phyloP scores from a whole-genome alignment of 2,888 invertebrate genomes.

The Alviniconcha strummeri region DNA sequence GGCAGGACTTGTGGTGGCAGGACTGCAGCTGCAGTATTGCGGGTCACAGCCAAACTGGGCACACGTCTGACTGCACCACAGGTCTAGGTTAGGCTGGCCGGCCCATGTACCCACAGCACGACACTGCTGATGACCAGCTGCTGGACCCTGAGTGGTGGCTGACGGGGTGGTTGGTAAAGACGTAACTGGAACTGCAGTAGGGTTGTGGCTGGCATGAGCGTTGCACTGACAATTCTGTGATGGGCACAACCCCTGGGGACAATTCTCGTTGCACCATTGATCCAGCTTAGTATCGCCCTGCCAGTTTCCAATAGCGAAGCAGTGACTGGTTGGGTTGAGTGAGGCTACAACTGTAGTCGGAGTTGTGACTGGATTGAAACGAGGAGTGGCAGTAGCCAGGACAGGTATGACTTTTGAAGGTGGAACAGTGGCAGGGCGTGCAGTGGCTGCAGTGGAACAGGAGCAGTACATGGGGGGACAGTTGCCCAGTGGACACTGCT shows the following conservation, averaged over 20 bases:
- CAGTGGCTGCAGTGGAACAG: background rate
- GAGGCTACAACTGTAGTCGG: background rate
- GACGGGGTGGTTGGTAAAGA: background rate
- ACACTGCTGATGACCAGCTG: slow-evolving; percentile 6
- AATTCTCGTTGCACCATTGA: slow-evolving; percentile 9
- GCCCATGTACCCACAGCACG: slow-evolving; percentile 23
- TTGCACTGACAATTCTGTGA: background rate
- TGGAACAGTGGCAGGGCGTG: background rate
- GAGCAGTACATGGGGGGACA: slow-evolving; percentile 13
- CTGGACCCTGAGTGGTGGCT: background rate
- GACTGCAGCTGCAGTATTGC: slow-evolving; percentile 21
- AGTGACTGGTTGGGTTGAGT: background rate
- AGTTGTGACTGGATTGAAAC: background rate
- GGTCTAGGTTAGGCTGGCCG: slow-evolving; percentile 24
- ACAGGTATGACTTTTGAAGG: background rate
- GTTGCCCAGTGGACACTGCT: slow-evolving; percentile 12
- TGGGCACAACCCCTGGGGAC: background rate
- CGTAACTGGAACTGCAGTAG: too few relatives aligned
- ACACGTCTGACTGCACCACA: slow-evolving; percentile 33
- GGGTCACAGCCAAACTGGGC: slow-evolving; percentile 18
- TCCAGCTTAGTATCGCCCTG: background rate
- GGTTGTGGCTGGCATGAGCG: background rate
- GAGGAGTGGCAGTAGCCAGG: background rate
- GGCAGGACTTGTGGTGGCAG: too few relatives aligned
- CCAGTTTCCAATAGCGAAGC: background rate